Conservation (phyloP, 1,140 invertebrate genomes). For the Temnothorax nylanderi region DNA sequence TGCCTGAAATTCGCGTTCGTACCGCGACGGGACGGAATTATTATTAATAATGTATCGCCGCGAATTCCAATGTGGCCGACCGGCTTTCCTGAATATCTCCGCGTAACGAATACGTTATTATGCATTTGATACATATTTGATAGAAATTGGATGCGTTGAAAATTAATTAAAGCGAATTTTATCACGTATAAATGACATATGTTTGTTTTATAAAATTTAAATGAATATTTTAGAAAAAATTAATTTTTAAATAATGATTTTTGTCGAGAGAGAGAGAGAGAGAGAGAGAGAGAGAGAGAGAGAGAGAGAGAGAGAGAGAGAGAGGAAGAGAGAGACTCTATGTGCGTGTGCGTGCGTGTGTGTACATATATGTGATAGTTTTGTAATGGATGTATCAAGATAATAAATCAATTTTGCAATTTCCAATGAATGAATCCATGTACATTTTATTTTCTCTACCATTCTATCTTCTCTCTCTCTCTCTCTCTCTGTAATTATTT, state of each 20-base stretch:
- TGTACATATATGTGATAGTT: not conserved
- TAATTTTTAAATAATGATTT: conserved; percentile 26
- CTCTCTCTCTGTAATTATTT: conserved; percentile 1
- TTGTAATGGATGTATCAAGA: not conserved
- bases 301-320: too few species aligned
- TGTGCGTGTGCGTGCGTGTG: too few species aligned
- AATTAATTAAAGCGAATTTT: conserved; percentile 49
- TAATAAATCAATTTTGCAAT: conserved; percentile 2
- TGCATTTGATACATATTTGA: conserved; percentile 32
- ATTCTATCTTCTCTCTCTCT: not conserved
- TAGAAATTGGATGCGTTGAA: conserved; percentile 11
- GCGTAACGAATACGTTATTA: conserved; percentile 44
- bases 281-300: not conserved
- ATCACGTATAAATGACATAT: not conserved
- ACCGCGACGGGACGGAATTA: conserved; percentile 18
- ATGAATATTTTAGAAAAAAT: conserved; percentile 27
- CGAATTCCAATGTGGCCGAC: conserved; percentile 31
- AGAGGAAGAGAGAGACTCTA: not conserved
- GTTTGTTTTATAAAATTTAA: conserved; percentile 20
- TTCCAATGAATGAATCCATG: not conserved
- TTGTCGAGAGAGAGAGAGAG: not conserved
- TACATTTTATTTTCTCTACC: not conserved
- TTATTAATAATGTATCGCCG: conserved; percentile 55
- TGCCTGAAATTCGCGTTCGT: conserved; percentile 39
- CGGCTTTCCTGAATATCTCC: conserved; percentile 32